A percentile compares a stretch with the other conserved stretches of the same genome.
Conservation (phyloP, 2,888 invertebrate genomes). For the Noctua fimbriata region DNA sequence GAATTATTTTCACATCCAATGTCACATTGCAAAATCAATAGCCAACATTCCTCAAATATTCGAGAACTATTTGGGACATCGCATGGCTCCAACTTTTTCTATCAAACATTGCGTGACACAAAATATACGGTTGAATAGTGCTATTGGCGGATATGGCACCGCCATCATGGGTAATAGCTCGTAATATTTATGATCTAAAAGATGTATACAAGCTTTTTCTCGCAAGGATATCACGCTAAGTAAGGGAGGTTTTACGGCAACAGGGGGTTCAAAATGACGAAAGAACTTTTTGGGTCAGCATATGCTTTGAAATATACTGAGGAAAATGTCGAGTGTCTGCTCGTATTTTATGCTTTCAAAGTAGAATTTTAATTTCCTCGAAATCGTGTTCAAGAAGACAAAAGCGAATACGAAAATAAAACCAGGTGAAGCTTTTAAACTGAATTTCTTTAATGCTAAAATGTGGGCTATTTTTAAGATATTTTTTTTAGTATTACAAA, state of each 20-base stretch:
- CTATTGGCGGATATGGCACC: slow-evolving; percentile 44
- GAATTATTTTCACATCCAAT: background rate
- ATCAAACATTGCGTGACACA: slow-evolving; percentile 50
- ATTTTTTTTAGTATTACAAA: background rate
- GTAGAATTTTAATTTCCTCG: slow-evolving; percentile 5
- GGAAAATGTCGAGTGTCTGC: slow-evolving; percentile 15
- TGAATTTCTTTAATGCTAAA: slow-evolving; percentile 7
- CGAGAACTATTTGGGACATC: slow-evolving; percentile 26
- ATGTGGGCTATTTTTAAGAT: background rate
- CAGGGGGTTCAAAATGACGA: slow-evolving; percentile 11
- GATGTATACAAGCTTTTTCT: slow-evolving; percentile 39
- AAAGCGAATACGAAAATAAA: slow-evolving; percentile 29
- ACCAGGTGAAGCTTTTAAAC: slow-evolving; percentile 8
- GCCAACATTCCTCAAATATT: slow-evolving; percentile 6
- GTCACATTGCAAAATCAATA: slow-evolving; percentile 23
- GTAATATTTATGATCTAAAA: slow-evolving; percentile 46
- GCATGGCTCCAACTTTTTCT: slow-evolving; percentile 32
- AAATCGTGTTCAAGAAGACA: background rate
- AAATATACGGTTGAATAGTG: slow-evolving; percentile 31
- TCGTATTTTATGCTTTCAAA: slow-evolving; percentile 17
- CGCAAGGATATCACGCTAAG: slow-evolving; percentile 17
- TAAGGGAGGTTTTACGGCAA: slow-evolving; percentile 33
- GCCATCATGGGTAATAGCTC: slow-evolving; percentile 39
- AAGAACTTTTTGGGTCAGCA: slow-evolving; percentile 38
- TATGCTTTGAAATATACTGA: slow-evolving; percentile 27